Percentiles rank a stretch among this genome's conserved stretches.
phyloP scores from a whole-genome alignment of 1,140 invertebrate genomes.

The Aporrectodea caliginosa region DNA sequence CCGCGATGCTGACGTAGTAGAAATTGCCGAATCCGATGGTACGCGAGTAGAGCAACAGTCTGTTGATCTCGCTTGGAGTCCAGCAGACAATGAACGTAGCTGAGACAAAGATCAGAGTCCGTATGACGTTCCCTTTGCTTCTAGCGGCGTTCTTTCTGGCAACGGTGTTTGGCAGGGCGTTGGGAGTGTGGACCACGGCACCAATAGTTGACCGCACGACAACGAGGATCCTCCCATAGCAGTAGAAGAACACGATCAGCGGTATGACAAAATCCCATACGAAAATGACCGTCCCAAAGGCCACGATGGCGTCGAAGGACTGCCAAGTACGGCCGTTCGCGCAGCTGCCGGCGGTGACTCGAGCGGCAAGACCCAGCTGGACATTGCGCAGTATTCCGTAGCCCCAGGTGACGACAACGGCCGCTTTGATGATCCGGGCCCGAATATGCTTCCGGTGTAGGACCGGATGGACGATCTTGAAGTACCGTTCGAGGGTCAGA shows the following conservation, averaged over 20 bases:
- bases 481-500: not conserved
- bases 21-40: not conserved
- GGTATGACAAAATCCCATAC: not conserved
- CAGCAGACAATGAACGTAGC: not conserved
- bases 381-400: not conserved
- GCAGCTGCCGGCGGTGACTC: not conserved
- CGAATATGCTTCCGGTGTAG: not conserved
- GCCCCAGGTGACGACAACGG: not conserved
- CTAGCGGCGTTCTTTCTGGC: not conserved
- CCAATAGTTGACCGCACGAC: not conserved
- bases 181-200: not conserved
- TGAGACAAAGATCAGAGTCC: not conserved
- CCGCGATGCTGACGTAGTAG: not conserved
- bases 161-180: not conserved
- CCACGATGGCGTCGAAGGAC: not conserved
- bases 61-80: not conserved
- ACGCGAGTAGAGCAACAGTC: not conserved
- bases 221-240: not conserved
- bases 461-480: not conserved
- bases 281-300: not conserved
- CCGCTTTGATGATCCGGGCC: not conserved
- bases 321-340: not conserved
- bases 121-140: not conserved
- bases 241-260: not conserved
- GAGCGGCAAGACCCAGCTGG: not conserved